Base-by-base conservation (phyloP, 1,140 invertebrate genomes). In the Bombus turneri region DNA sequence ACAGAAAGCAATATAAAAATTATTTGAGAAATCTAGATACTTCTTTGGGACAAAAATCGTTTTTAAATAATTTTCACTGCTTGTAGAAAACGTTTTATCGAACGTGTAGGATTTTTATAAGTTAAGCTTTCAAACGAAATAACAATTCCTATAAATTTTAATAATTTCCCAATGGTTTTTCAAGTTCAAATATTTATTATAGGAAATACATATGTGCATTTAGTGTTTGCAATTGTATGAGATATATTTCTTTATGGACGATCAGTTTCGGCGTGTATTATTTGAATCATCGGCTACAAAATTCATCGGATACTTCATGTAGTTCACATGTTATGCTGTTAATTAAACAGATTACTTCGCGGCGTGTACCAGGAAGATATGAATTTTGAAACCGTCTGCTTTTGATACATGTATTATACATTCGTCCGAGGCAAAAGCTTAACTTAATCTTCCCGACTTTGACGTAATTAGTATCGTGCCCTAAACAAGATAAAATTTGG, bases 391-490 rank as follows among this genome's bases (percentile, higher is more conserved):
- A 72, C 28, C 74, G n/a, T 69, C 69, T 39, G 31, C 83, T 47
- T 66, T 71, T 79, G 83, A 72, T 72, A 31, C 76, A 59, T 59
- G 53, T 15, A 31, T 31, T 31, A 31, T 31, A 79, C 66, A 53
- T 64, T 85, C 68, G 28, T 80, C 53, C 66, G 47, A 39, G 39
- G 39, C 39, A 64, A 72, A 73, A 53, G 83, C 41, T 80, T 80
- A 80, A 62, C 41, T 80, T 85, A 80, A 80, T 85, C 76, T 80
- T 62, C 76, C 34, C 9, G 77, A 80, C 83, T 85, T 72, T 53
- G 22, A 69, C 81, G 76, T 73, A 85, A 80, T 85, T 72, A 53
- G 68, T 80, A 57, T 69, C 83, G 25, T 18, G 53, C 22, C 25
- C 31, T 66, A 85, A 85, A 85, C 53, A 77, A 80, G 68, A 31